These are phyloP conservation scores for Agrochola lychnidis DNA, from an alignment of 2,888 invertebrate species.

Conservation along the genomic window DNA sequence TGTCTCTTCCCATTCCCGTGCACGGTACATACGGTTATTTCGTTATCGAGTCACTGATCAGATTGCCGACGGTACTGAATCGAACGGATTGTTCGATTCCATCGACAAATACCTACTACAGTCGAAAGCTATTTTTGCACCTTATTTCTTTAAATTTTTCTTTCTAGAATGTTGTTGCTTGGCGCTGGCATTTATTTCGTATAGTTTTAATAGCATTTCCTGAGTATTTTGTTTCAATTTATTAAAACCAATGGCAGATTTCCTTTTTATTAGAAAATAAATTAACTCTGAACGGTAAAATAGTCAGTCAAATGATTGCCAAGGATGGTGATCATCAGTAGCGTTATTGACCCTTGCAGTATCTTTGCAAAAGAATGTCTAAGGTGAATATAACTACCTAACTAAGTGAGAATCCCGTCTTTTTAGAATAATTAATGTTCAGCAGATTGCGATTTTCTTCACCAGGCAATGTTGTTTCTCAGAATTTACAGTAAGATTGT, in stretches of 20 bases:
- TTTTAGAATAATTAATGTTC: no score
- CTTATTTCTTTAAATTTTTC: conserved; percentile 41
- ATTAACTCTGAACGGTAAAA: neutral
- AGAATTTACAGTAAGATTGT: no score
- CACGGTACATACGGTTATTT: conserved; percentile 33
- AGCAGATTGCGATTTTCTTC: no score
- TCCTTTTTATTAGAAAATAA: neutral
- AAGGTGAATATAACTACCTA: neutral
- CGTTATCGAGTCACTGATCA: conserved; percentile 43
- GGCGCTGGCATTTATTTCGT: conserved; percentile 10
- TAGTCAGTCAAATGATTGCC: neutral
- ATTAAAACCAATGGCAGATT: neutral
- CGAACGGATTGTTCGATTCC: conserved; percentile 59
- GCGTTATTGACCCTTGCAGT: neutral
- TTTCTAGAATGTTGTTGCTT: conserved; percentile 27
- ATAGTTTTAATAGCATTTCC: conserved; percentile 1
- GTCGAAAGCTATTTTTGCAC: conserved; percentile 42
- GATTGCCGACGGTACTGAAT: conserved; percentile 38
- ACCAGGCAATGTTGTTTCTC: no score
- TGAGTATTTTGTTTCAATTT: neutral
- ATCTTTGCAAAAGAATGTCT: neutral
- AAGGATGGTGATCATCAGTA: neutral
- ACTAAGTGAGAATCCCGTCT: neutral
- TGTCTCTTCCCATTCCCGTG: neutral
- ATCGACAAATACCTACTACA: conserved; percentile 57